phyloP scores from a whole-genome alignment of 2,797 vertebrate species.

The Malacoctenus gilli region DNA sequence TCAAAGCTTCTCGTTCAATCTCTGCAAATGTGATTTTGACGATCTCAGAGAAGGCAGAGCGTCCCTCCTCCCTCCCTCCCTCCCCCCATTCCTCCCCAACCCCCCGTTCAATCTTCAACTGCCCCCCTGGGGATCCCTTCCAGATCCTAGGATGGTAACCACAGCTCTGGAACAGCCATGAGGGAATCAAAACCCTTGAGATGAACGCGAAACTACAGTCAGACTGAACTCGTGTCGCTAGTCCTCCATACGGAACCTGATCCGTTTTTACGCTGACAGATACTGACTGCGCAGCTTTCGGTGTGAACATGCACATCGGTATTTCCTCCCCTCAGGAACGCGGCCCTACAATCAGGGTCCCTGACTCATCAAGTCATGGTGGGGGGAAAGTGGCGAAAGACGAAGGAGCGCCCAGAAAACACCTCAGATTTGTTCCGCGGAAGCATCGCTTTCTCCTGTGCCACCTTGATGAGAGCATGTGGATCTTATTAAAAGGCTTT shows the following conservation, averaged over 20 bases:
- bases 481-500: constrained; percentile 18
- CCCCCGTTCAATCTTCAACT: no score
- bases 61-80: no score
- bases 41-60: no score
- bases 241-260: no score
- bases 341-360: constrained; percentile 27
- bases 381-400: background rate
- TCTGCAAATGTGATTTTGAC: no score
- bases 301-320: constrained; percentile 58
- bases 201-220: constrained; percentile 22
- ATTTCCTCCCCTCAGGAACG: constrained; percentile 65
- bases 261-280: constrained; percentile 27
- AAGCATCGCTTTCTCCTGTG: constrained; percentile 8
- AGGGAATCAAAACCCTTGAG: no score
- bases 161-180: no score
- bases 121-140: no score
- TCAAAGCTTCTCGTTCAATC: no score
- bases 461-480: constrained; percentile 8
- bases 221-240: no score
- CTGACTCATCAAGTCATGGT: constrained; percentile 57
- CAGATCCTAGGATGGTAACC: no score
- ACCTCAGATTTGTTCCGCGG: constrained; percentile 2
- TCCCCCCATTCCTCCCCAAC: no score
- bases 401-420: background rate
- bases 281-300: constrained; percentile 52